Conservation (phyloP, 1,140 invertebrate genomes). For the Drosophila nannoptera region DNA sequence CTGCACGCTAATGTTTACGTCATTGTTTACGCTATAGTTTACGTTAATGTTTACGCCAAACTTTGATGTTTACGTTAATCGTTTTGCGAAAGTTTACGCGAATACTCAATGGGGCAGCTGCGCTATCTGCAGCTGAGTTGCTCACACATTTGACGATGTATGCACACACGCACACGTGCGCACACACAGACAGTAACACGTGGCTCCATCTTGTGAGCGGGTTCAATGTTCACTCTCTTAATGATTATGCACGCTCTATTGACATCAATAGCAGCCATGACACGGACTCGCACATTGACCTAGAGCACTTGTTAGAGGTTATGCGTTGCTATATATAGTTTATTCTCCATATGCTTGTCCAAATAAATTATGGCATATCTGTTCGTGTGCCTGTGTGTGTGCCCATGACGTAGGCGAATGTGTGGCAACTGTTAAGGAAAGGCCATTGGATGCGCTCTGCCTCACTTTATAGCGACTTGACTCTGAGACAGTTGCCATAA, state of each 20-base stretch:
- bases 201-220: too few relatives aligned
- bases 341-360: slow-evolving; percentile 16
- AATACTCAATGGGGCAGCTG: not conserved
- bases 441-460: too few relatives aligned
- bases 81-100: too few relatives aligned
- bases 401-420: slow-evolving; percentile 37
- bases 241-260: slow-evolving; percentile 31
- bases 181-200: not conserved
- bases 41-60: not conserved
- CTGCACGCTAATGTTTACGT: too few relatives aligned
- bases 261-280: slow-evolving; percentile 63
- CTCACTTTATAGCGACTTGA: too few relatives aligned
- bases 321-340: slow-evolving; percentile 55
- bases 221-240: too few relatives aligned
- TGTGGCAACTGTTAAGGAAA: slow-evolving; percentile 29
- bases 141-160: not conserved
- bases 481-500: too few relatives aligned
- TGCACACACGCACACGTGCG: not conserved
- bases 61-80: not conserved
- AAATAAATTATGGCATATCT: slow-evolving; percentile 24
- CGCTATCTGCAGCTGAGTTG: too few relatives aligned
- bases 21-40: too few relatives aligned
- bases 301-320: slow-evolving; percentile 72
- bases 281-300: slow-evolving; percentile 58
- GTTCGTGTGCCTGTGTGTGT: slow-evolving; percentile 14